Evolutionary conservation across 2,797 vertebrate species (phyloP).

Genomic region (Bovichtus diacanthus): DNA sequence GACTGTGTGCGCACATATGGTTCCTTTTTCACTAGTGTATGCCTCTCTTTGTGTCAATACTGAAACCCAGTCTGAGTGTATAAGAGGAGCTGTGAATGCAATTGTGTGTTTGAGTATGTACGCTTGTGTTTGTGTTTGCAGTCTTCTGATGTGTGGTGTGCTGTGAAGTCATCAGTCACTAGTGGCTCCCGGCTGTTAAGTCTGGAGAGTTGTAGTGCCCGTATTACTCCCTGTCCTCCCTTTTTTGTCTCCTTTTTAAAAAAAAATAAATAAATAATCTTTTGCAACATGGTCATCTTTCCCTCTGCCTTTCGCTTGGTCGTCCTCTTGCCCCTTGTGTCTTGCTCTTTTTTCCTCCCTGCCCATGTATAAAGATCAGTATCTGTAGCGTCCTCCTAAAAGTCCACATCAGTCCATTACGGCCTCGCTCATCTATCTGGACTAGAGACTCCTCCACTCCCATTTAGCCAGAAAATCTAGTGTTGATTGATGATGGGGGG

Average conservation of each 20-base stretch:
- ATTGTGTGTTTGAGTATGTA: conserved; percentile 18
- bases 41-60: neutral
- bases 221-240: conserved; percentile 25
- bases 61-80: conserved; percentile 9
- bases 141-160: conserved; percentile 25
- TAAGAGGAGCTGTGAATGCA: neutral
- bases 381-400: conserved; percentile 38
- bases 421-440: conserved; percentile 47
- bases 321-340: neutral
- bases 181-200: conserved; percentile 15
- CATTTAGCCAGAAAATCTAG: conserved; percentile 34
- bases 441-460: conserved; percentile 25
- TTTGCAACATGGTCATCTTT: neutral
- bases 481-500: conserved; percentile 44
- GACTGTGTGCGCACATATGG: neutral
- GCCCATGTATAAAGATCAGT: conserved; percentile 28
- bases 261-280: too few species aligned
- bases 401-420: conserved; percentile 41
- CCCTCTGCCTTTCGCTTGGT: conserved; percentile 8
- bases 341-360: conserved; percentile 1
- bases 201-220: conserved; percentile 33
- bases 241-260: conserved; percentile 4
- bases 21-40: neutral
- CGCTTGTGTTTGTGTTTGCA: conserved; percentile 4
- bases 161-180: conserved; percentile 47